Evolutionary conservation across 2,113 vertebrate species (phyloP).

Genomic region (Bostrychus sinensis): DNA sequence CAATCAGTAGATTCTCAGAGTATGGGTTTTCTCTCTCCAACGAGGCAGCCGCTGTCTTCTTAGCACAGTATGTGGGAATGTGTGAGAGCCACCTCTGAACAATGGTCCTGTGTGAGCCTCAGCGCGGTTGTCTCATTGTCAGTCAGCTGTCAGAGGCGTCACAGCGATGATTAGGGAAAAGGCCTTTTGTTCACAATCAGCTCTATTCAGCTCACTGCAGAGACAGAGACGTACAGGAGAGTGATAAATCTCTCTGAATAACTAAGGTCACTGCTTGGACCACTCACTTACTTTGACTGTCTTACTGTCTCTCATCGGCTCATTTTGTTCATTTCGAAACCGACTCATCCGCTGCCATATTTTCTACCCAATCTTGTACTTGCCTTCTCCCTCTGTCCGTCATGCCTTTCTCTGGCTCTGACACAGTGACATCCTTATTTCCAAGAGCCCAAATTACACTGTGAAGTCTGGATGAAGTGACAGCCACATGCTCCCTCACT

Average conservation of each 20-base stretch:
- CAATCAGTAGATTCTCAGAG: constrained; percentile 14
- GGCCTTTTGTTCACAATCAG: constrained; percentile 62
- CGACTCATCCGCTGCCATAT: background rate
- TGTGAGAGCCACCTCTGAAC: constrained; percentile 34
- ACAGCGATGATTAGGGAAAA: constrained; percentile 60
- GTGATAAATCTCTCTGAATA: constrained; percentile 37
- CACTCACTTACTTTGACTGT: constrained; percentile 16
- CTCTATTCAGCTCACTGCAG: constrained; percentile 30
- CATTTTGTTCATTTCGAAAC: constrained; percentile 17
- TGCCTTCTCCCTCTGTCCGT: constrained; percentile 6
- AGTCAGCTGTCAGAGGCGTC: constrained; percentile 65
- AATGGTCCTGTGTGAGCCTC: constrained; percentile 51
- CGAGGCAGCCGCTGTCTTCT: constrained; percentile 1
- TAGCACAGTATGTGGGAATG: background rate
- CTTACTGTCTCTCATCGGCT: constrained; percentile 17
- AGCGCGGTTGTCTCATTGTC: constrained; percentile 56
- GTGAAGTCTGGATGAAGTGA: constrained; percentile 46
- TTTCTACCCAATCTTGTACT: background rate
- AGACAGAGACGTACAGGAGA: background rate
- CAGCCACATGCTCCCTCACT: constrained; percentile 29
- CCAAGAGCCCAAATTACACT: constrained; percentile 40
- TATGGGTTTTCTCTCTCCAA: constrained; percentile 15
- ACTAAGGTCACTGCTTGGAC: constrained; percentile 18
- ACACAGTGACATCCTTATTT: constrained; percentile 15
- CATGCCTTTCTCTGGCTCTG: constrained; percentile 6